Conservation (phyloP, 2,113 vertebrate genomes). For the Marmota flaviventris region DNA sequence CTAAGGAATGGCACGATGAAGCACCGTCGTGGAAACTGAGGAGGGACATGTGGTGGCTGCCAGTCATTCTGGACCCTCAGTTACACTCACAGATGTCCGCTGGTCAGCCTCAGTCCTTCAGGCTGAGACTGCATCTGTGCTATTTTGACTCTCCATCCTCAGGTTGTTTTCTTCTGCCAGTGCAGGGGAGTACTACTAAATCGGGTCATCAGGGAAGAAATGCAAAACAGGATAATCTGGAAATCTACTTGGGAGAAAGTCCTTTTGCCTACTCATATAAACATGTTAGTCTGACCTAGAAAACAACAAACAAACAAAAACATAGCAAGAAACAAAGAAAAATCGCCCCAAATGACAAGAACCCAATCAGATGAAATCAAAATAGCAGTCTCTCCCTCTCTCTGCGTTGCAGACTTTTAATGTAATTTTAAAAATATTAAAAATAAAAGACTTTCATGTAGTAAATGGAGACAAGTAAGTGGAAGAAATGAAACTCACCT, state of each 20-base stretch:
- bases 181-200: not conserved
- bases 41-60: not conserved
- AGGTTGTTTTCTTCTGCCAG: not conserved
- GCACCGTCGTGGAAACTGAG: not conserved
- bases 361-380: not conserved
- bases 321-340: not conserved
- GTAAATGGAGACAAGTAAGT: not conserved
- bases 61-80: not conserved
- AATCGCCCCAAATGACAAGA: not conserved
- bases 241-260: not conserved
- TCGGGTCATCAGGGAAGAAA: not conserved
- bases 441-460: not conserved
- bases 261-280: not conserved
- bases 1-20: not conserved
- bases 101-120: not conserved
- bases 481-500: not conserved
- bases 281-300: not conserved
- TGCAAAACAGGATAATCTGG: not conserved
- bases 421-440: not conserved
- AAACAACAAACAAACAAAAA: not conserved
- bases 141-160: not conserved
- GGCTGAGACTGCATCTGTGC: not conserved
- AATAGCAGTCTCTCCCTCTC: not conserved
- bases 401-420: not conserved
- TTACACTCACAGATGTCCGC: accelerated